phyloP scores from a whole-genome alignment of 1,140 invertebrate genomes.

The Leguminivora glycinivorella region DNA sequence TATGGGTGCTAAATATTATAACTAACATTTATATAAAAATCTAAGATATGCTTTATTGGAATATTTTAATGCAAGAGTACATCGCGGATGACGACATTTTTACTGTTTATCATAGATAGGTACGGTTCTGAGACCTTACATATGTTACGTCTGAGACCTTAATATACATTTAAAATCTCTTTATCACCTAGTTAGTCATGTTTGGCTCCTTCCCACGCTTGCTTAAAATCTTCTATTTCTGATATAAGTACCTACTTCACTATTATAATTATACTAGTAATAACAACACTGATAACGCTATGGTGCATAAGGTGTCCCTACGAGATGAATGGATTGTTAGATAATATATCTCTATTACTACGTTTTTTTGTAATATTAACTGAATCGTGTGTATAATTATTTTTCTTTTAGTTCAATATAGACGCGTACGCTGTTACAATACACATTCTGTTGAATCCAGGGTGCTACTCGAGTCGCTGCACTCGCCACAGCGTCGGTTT shows the following conservation, averaged over 20 bases:
- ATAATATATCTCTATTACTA: slow-evolving; percentile 47
- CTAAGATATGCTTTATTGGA: slow-evolving; percentile 19
- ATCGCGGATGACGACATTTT: slow-evolving; percentile 3
- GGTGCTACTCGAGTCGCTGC: slow-evolving; percentile 40
- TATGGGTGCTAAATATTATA: slow-evolving; percentile 58
- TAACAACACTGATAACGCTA: slow-evolving; percentile 51
- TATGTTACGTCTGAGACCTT: too few relatives aligned
- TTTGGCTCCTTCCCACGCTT: slow-evolving; percentile 47
- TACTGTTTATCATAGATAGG: slow-evolving; percentile 6
- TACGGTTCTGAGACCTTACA: background rate
- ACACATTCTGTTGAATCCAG: slow-evolving; percentile 34
- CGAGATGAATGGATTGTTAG: slow-evolving; percentile 58
- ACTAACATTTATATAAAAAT: slow-evolving; percentile 35
- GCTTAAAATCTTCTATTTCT: slow-evolving; percentile 38
- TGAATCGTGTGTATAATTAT: slow-evolving; percentile 44
- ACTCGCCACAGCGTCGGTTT: background rate
- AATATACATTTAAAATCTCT: slow-evolving; percentile 19
- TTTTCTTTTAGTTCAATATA: slow-evolving; percentile 38
- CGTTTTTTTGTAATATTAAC: slow-evolving; percentile 47
- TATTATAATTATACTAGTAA: slow-evolving; percentile 38
- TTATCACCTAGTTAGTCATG: slow-evolving; percentile 44
- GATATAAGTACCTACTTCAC: slow-evolving; percentile 30
- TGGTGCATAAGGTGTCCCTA: slow-evolving; percentile 61
- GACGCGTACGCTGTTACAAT: slow-evolving; percentile 38
- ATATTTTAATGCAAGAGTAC: slow-evolving; percentile 10